phyloP scores from a whole-genome alignment of 2,888 invertebrate genomes.

The Polydrusus pterygomalis region DNA sequence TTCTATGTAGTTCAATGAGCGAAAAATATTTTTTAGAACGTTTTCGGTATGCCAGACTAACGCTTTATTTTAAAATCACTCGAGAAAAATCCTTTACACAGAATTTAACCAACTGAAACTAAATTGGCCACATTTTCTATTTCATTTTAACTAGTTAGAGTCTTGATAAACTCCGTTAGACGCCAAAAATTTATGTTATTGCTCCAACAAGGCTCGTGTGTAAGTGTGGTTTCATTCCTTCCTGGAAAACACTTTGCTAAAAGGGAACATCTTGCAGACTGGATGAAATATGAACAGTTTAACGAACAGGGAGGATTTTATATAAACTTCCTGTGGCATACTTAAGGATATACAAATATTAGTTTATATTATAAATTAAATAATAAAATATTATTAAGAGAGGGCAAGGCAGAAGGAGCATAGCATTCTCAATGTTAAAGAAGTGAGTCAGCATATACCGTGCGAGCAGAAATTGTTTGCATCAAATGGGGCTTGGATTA shows the following conservation, averaged over 20 bases:
- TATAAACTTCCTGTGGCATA: slow-evolving; percentile 19
- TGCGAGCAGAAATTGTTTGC: too few species aligned
- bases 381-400: too few species aligned
- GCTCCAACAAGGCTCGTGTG: slow-evolving; percentile 39
- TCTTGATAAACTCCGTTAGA: slow-evolving; percentile 31
- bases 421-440: too few species aligned
- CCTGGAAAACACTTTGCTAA: slow-evolving; percentile 48
- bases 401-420: too few species aligned
- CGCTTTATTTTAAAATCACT: slow-evolving; percentile 3
- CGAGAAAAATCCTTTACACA: slow-evolving; percentile 23
- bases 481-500: too few species aligned
- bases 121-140: slow-evolving; percentile 37
- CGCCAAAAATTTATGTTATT: slow-evolving; percentile 45
- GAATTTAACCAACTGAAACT: slow-evolving; percentile 31
- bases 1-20: not conserved
- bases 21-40: not conserved
- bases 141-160: slow-evolving; percentile 42
- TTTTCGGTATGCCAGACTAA: too few species aligned
- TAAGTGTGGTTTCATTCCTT: slow-evolving; percentile 43
- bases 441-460: too few species aligned
- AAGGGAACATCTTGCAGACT: slow-evolving; percentile 43
- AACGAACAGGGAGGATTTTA: slow-evolving; percentile 31
- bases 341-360: too few species aligned
- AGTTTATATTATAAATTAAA: too few species aligned
- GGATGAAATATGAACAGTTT: slow-evolving; percentile 44